These are phyloP conservation scores for Willowsia nigromaculata DNA, from an alignment of 2,888 invertebrate species.

Conservation along the genomic window DNA sequence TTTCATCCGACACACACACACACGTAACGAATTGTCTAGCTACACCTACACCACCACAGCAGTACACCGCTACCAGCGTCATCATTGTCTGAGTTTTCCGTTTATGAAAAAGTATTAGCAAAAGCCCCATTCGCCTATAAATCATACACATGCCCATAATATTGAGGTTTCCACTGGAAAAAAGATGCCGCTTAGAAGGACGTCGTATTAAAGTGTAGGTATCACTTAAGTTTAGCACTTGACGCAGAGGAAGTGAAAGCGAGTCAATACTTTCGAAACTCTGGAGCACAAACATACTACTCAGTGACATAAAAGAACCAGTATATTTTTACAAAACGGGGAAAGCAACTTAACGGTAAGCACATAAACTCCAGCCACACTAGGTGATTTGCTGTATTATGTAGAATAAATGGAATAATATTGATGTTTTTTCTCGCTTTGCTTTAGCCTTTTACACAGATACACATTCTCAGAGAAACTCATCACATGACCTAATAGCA, in stretches of 20 bases:
- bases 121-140: conserved; percentile 4
- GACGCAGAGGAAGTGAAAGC: conserved; percentile 21
- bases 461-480: neutral
- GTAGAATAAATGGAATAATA: neutral
- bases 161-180: conserved; percentile 9
- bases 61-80: neutral
- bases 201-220: neutral
- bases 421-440: neutral
- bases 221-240: conserved; percentile 8
- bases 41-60: neutral
- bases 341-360: neutral
- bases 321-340: neutral
- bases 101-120: neutral
- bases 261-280: neutral
- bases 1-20: conserved; percentile 21
- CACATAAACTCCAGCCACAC: neutral
- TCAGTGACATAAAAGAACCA: neutral
- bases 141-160: conserved; percentile 20
- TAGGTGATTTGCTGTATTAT: neutral
- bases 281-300: neutral
- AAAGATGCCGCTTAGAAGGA: neutral
- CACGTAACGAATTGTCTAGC: neutral
- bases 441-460: neutral
- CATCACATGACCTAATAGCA: conserved; percentile 23
- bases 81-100: neutral